phyloP scores from a whole-genome alignment of 2,113 vertebrate genomes.

The Pao palembangensis region DNA sequence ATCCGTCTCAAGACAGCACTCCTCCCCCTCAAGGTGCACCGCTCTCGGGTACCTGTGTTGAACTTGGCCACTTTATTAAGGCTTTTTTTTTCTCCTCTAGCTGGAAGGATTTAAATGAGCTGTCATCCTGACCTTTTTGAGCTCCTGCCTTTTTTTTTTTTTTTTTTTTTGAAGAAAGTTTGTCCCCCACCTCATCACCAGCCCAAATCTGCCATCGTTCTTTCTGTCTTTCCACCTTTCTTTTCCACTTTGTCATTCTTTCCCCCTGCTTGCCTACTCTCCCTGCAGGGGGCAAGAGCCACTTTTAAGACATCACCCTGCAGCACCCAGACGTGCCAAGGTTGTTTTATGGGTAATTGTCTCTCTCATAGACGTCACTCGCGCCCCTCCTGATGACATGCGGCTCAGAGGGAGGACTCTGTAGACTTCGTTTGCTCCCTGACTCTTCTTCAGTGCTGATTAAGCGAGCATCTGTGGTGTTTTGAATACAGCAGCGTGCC shows the following conservation, averaged over 20 bases:
- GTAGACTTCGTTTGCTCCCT: conserved; percentile 69
- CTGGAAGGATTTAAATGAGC: conserved; percentile 79
- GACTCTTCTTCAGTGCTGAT: conserved; percentile 69
- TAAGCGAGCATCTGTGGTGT: conserved; percentile 68
- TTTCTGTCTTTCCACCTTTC: conserved; percentile 52
- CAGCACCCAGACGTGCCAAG: conserved; percentile 69
- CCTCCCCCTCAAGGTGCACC: conserved; percentile 48
- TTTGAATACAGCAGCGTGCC: conserved; percentile 61
- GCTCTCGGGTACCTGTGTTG: conserved; percentile 62
- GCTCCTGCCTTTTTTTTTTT: conserved; percentile 44
- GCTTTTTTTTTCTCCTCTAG: conserved; percentile 50
- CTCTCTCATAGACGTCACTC: conserved; percentile 59
- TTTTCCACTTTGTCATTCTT: conserved; percentile 60
- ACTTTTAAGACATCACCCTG: conserved; percentile 67
- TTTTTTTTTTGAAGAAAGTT: too few relatives aligned
- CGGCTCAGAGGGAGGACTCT: conserved; percentile 58
- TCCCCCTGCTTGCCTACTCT: conserved; percentile 54
- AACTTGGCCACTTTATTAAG: conserved; percentile 71
- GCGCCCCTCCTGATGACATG: conserved; percentile 48
- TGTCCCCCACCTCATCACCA: not conserved
- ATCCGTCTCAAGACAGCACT: conserved; percentile 24
- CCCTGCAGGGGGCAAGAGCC: conserved; percentile 52
- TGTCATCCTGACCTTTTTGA: conserved; percentile 77
- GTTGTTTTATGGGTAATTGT: conserved; percentile 76
- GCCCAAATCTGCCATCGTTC: conserved; percentile 35